A percentile compares a stretch with the other conserved stretches of the same genome.
These are phyloP conservation scores for Zaprionus lineosus DNA, from an alignment of 2,888 invertebrate species.

Conservation along the genomic window DNA sequence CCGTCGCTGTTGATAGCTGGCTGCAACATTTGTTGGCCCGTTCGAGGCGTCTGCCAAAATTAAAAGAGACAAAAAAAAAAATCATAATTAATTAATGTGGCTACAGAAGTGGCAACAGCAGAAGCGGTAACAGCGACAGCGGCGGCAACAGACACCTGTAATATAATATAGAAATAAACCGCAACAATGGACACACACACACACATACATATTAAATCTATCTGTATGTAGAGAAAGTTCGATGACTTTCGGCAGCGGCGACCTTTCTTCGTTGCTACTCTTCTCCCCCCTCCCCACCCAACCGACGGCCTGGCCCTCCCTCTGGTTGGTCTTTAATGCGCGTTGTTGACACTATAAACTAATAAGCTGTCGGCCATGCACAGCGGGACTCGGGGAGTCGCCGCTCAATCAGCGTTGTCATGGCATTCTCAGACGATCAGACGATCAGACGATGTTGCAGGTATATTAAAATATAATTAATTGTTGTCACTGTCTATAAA, in stretches of 20 bases:
- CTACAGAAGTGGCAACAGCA: slow-evolving; percentile 23
- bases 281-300: slow-evolving; percentile 7
- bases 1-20: slow-evolving; percentile 3
- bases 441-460: slow-evolving; percentile 32
- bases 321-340: slow-evolving; percentile 54
- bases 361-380: slow-evolving; percentile 58
- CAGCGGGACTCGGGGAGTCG: slow-evolving; percentile 10
- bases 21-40: slow-evolving; percentile 30
- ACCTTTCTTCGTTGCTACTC: slow-evolving; percentile 57
- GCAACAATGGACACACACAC: slow-evolving; percentile 40
- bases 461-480: slow-evolving; percentile 75
- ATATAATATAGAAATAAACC: slow-evolving; percentile 70
- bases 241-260: slow-evolving; percentile 65
- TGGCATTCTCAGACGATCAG: not conserved
- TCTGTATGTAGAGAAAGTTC: slow-evolving; percentile 65
- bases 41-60: slow-evolving; percentile 24
- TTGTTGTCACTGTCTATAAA: slow-evolving; percentile 75
- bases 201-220: not conserved
- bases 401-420: too few species aligned
- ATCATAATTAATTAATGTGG: slow-evolving; percentile 52
- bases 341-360: slow-evolving; percentile 74
- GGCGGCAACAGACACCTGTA: slow-evolving; percentile 63
- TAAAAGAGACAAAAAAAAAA: too few species aligned
- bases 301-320: too few species aligned
- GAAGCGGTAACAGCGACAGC: slow-evolving; percentile 27